Base-by-base conservation (phyloP, 2,888 invertebrate genomes). In the Pyrocoelia pectoralis region DNA sequence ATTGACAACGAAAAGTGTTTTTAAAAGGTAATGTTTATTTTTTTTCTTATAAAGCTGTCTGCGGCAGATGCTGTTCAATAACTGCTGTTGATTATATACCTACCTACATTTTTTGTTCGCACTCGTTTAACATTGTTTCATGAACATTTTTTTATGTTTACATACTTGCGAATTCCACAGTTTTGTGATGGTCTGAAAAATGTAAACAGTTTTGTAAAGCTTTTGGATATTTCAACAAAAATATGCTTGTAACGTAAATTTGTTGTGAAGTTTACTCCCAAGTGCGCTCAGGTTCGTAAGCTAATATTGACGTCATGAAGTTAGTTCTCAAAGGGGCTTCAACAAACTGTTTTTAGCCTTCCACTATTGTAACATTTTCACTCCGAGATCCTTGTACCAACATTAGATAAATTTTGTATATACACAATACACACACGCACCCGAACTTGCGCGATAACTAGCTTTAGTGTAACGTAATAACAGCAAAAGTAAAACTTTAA, bases 241-340 rank as follows among this genome's bases (percentile, higher is more conserved):
- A 43, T 14, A 8, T 15, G 41, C 41, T 43, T 8, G 15, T 43
- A 14, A 43, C 41, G 15, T 9, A 43, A 43, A 43, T 43, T 43
- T 43, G 41, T 43, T 43, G 13, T 43, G 41, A 43, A 43, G 41
- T 43, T 43, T 43, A 43, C 41, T 43, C 41, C 41, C 41, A 15
- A 43, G 41, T 13, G n/a, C 15, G 8, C 41, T 43, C 41, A 43
- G 14, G 13, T 15, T 43, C 6, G n/a, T 8, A 43, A 10, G 41
- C 13, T 43, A 43, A 43, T 43, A 43, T 43, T 43, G 41, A 43
- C 41, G 41, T 43, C 41, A 43, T 43, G 41, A 43, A 43, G 13
- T 43, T 43, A 15, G 41, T 43, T 43, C 15, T 43, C 41, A 13
- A 43, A 43, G 41, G 41, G 41, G n/a, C 13, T 12, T 40, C 12